These are phyloP conservation scores for Stegodyphus dumicola DNA, from an alignment of 1,140 invertebrate genomes.

Conservation along the genomic window DNA sequence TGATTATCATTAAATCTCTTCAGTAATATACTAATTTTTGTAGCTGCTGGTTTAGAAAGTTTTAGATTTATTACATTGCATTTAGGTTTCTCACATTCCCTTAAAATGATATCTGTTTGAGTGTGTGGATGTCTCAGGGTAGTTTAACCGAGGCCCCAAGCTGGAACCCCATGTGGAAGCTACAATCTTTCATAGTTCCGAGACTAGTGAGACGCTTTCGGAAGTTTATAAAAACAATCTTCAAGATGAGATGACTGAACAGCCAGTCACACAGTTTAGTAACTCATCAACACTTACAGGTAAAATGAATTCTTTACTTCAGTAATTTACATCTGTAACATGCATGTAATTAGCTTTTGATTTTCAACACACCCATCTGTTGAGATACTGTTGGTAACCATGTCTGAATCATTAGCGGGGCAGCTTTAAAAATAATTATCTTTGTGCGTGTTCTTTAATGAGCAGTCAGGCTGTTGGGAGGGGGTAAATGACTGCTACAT, in stretches of 20 bases:
- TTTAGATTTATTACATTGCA: background rate
- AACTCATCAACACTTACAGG: slow-evolving; percentile 59
- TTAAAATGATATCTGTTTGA: slow-evolving; percentile 26
- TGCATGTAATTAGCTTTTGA: background rate
- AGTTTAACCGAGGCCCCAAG: slow-evolving; percentile 52
- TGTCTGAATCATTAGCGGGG: too few species aligned
- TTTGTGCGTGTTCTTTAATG: too few species aligned
- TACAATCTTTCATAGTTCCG: slow-evolving; percentile 46
- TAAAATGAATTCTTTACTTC: background rate
- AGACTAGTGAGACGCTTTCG: slow-evolving; percentile 20
- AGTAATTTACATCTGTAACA: background rate
- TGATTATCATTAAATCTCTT: too few species aligned
- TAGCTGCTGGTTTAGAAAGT: background rate
- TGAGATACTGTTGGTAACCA: too few species aligned
- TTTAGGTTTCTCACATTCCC: background rate
- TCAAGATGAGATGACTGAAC: slow-evolving; percentile 59
- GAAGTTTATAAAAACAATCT: slow-evolving; percentile 44
- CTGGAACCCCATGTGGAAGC: slow-evolving; percentile 59
- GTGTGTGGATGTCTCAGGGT: slow-evolving; percentile 17
- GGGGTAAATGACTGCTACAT: too few species aligned
- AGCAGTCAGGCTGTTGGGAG: too few species aligned
- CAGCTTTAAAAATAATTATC: too few species aligned
- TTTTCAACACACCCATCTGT: too few species aligned
- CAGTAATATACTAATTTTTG: too few species aligned
- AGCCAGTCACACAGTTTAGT: slow-evolving; percentile 40